Evolutionary conservation across 1,140 invertebrate genomes (phyloP), one percentile per base, ranked within the genome.

Genomic region (Campodea augens): DNA sequence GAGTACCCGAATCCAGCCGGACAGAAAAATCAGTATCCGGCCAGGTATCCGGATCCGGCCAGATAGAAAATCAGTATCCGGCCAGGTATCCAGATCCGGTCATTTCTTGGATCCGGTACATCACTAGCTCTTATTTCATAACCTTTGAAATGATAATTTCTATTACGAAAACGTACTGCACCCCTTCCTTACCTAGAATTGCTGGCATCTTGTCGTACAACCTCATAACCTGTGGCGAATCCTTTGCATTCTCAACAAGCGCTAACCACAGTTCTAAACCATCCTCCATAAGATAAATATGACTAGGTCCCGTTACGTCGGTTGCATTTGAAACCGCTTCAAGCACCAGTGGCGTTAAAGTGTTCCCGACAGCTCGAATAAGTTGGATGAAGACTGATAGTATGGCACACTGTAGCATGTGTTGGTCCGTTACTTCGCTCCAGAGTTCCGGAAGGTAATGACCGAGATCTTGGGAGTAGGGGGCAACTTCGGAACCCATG

Each of bases 221-320:
- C 47, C 74, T 67, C 52, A 91, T 63, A 29, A 89, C 67, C 41
- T 72, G 68, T 13, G 68, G 65, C 0, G 67, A 71, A 25, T 59
- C 55, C 1, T 77, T 67, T 1, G 78, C 70, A 55, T 84, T 81
- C 57, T 89, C 77, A 42, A 97, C 63, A 12, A 88, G 72, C 3
- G 78, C 75, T 41, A 79, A 65, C 88, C 90, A 95, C 42, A 97
- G 69, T 52, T 87, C 80, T 25, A 96, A 66, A 0, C 85, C 88
- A 64, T 97, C 90, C 63, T 95, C 89, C 49, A 91, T 63, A 36
- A 93, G 69, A 63, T 93, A 93, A 29, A 93, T 76, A 58, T 89
- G 80, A 13, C 75, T 77, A 27, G 75, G 73, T 58, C 87, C 74
- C 45, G 73, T 73, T 0, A 82, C 65, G 57, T 90, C 81, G 1